Conservation (phyloP, 2,113 vertebrate species). For the Archocentrus centrarchus region DNA sequence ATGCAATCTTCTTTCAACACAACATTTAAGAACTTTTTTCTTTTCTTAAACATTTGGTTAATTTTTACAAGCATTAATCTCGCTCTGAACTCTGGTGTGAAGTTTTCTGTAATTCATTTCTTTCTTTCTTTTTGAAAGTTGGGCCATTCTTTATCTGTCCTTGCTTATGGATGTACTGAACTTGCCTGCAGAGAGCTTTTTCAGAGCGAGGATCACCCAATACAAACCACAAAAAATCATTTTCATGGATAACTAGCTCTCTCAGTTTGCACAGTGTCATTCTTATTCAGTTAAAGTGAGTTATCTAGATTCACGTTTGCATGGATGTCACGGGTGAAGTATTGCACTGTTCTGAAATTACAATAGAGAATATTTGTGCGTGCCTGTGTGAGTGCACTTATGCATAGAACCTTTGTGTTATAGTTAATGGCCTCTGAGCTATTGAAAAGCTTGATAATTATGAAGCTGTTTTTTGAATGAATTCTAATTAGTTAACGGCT, state of each 20-base stretch:
- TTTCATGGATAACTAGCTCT: not conserved
- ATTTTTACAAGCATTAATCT: not conserved
- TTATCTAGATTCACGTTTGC: not conserved
- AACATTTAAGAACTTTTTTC: not conserved
- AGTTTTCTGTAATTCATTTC: not conserved
- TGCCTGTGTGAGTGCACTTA: not conserved
- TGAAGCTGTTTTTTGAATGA: not conserved
- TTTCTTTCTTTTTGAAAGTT: not conserved
- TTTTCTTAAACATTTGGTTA: not conserved
- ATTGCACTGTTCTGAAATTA: not conserved
- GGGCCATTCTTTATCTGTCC: not conserved
- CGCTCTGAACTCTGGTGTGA: not conserved
- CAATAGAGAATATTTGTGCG: not conserved
- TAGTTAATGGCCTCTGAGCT: constrained; percentile 12
- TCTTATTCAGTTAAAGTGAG: not conserved
- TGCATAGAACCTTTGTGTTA: not conserved
- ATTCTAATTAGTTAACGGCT: constrained; percentile 1
- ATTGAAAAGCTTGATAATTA: constrained; percentile 15
- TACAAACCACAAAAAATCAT: not conserved
- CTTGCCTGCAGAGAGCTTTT: not conserved
- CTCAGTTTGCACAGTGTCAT: not conserved
- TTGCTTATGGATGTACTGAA: not conserved
- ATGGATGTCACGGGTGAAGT: not conserved
- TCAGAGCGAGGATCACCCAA: not conserved
- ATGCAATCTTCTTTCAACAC: not conserved